Evolutionary conservation across 2,113 vertebrate species (phyloP).

Genomic region (Sitta europaea): DNA sequence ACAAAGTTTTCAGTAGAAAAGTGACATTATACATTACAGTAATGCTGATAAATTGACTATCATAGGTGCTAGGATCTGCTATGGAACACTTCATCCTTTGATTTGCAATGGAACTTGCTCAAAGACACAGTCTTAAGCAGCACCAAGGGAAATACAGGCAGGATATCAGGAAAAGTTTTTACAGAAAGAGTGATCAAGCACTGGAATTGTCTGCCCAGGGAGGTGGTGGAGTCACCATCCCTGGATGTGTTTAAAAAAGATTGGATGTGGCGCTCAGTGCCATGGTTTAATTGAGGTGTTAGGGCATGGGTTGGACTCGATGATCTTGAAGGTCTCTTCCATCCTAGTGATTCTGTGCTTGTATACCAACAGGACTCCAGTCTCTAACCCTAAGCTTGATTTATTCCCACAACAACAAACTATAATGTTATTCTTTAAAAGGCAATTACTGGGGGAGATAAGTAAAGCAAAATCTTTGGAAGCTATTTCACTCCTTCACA

Average conservation of each 20-base stretch:
- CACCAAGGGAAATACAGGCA: background rate
- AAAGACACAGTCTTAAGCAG: background rate
- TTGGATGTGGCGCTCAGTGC: background rate
- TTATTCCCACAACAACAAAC: background rate
- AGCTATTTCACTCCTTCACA: background rate
- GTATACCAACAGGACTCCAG: background rate
- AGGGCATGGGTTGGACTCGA: background rate
- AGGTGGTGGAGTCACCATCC: too few relatives aligned
- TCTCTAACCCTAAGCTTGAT: background rate
- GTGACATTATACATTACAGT: rapidly evolving
- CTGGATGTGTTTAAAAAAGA: background rate
- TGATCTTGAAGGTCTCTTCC: background rate
- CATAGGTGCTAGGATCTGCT: background rate
- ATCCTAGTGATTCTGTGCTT: background rate
- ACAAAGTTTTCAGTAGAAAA: background rate
- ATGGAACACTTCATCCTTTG: background rate
- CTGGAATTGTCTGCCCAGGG: background rate
- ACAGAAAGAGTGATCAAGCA: background rate
- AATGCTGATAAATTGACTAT: background rate
- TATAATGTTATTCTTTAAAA: background rate
- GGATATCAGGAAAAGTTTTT: background rate
- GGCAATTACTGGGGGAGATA: background rate
- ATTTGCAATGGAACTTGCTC: background rate
- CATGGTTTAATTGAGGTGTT: background rate
- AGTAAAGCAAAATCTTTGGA: background rate